A percentile compares a stretch with the other conserved stretches of the same genome.
These are phyloP conservation scores for Osmoderma eremita DNA, from an alignment of 2,888 invertebrate species.

Conservation along the genomic window DNA sequence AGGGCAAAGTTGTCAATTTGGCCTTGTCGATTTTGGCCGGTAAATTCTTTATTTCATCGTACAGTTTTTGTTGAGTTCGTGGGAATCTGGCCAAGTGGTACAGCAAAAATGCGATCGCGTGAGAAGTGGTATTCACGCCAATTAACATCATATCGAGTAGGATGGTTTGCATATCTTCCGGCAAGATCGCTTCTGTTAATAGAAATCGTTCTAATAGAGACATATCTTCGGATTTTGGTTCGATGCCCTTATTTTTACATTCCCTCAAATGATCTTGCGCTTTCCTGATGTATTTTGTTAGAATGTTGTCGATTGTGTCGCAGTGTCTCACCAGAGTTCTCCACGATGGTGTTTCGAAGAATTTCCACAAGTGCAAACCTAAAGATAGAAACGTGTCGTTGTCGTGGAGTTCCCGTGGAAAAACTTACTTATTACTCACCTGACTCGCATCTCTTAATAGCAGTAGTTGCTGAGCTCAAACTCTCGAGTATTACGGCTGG, in stretches of 20 bases:
- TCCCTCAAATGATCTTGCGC: constrained; percentile 58
- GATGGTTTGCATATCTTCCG: constrained; percentile 72
- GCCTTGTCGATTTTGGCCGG: constrained; percentile 55
- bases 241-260: constrained; percentile 50
- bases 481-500: constrained; percentile 70
- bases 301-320: constrained; percentile 70
- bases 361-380: constrained; percentile 74
- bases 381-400: background rate
- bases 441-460: constrained; percentile 71
- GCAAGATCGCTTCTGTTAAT: constrained; percentile 66
- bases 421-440: constrained; percentile 48
- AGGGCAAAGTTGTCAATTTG: constrained; percentile 62
- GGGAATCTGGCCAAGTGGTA: constrained; percentile 76
- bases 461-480: constrained; percentile 68
- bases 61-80: constrained; percentile 70
- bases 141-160: constrained; percentile 74
- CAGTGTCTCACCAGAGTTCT: constrained; percentile 69
- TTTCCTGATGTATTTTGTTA: constrained; percentile 70
- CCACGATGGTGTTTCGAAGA: constrained; percentile 71
- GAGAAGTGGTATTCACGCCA: constrained; percentile 73
- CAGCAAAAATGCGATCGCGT: constrained; percentile 71
- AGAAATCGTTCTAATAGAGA: constrained; percentile 68
- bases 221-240: constrained; percentile 49
- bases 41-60: constrained; percentile 67
- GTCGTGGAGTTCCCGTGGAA: background rate